Base-by-base conservation (phyloP, 2,888 invertebrate species). In the Tribolium freemani region DNA sequence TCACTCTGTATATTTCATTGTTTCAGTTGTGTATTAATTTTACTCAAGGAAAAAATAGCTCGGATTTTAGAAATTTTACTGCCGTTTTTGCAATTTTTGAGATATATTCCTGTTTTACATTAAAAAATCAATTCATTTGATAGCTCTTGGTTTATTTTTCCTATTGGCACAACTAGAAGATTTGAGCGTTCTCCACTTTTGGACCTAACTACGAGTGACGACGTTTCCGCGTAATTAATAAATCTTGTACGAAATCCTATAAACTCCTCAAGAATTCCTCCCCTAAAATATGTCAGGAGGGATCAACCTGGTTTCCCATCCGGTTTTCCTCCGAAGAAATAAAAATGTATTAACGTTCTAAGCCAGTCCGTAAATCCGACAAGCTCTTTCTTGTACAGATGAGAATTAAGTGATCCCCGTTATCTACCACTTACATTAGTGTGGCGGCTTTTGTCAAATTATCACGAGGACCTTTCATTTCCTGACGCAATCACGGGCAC, bases 281-380 rank as follows among this genome's bases (percentile, higher is more conserved):
- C 26, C 58, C 48, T 61, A 50, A 61, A 61, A 50, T 61, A 61
- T 31, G 61, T 61, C 63, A 63, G 20, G 10, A 31, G 2, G 64
- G 45, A 64, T 54, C 53, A 64, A 64, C 8, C 13, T 46, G 20
- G 10, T n/a, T n/a, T 51, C 8, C 13, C 26, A 20, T 50, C 26
- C 16, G 48, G 11, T 48, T 60, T 30, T 48, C 13, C 6, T 6
- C 8, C 10, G n/a, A 54, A 53, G 50, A 64, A 64, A 64, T 64
- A 64, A 64, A 64, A 64, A 64, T 54, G 64, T 64, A 64, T 64
- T 64, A 64, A 54, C 64, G 53, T n/a, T 11, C 53, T 64, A 54
- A 53, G 53, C 64, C 38, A 54, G 53, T 44, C 26, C 53, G 53
- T 44, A 64, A 53, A 64, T 64, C 64, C 53, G 53, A 44, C 53